Evolutionary conservation across 2,888 invertebrate species (phyloP).

Genomic region (Alviniconcha strummeri): DNA sequence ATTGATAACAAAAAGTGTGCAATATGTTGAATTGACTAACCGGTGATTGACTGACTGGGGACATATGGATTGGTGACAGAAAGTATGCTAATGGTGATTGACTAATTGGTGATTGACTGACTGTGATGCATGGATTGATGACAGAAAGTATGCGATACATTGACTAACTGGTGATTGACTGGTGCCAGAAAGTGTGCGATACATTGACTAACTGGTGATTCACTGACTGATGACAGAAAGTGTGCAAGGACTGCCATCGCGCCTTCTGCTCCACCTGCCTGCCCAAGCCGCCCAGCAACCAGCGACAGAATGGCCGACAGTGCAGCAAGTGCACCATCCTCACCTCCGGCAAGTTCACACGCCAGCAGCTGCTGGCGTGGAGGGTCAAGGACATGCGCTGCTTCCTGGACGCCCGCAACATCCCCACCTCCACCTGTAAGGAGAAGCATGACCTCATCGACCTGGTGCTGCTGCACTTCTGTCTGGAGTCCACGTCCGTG

Average conservation of each 20-base stretch:
- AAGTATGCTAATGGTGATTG: no score
- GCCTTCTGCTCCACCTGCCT: conserved; percentile 63
- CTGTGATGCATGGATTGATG: neutral
- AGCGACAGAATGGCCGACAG: conserved; percentile 43
- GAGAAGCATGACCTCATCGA: conserved; percentile 72
- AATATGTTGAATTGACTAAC: neutral
- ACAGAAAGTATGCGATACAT: no score
- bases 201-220: neutral
- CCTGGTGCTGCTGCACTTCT: conserved; percentile 54
- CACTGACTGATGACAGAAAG: conserved; percentile 52
- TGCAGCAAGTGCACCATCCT: conserved; percentile 66
- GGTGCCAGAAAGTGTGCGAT: no score
- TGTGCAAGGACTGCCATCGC: conserved; percentile 63
- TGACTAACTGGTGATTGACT: no score
- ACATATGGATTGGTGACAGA: no score
- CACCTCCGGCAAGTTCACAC: conserved; percentile 61
- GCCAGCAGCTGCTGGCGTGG: conserved; percentile 59
- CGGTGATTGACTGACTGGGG: neutral
- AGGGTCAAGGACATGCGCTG: conserved; percentile 67
- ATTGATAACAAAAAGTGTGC: no score
- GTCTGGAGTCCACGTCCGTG: conserved; percentile 33
- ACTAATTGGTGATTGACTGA: neutral
- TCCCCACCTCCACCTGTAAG: conserved; percentile 63
- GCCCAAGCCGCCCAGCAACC: conserved; percentile 37
- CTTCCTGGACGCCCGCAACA: conserved; percentile 62